Conservation (phyloP, 2,888 invertebrate species). For the Apamea sordens region DNA sequence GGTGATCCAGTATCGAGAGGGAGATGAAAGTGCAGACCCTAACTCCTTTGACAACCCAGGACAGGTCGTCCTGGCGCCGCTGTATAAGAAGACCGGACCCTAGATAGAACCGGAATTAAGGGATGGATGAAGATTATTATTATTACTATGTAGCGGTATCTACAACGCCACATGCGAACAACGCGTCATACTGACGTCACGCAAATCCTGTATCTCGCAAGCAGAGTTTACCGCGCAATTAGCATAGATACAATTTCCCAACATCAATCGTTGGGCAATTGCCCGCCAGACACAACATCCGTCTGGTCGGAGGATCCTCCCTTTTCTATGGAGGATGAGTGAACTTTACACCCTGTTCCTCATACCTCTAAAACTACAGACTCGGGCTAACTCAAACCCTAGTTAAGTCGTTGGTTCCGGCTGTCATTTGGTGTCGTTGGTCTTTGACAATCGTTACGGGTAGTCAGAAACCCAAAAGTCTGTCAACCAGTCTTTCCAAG, state of each 20-base stretch:
- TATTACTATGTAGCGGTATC: too few relatives aligned
- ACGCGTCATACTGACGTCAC: too few relatives aligned
- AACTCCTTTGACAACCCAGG: not conserved
- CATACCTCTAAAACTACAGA: too few relatives aligned
- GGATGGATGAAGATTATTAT: not conserved
- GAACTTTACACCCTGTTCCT: too few relatives aligned
- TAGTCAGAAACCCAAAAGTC: not conserved
- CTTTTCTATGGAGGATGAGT: too few relatives aligned
- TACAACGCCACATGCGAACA: too few relatives aligned
- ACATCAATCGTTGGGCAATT: too few relatives aligned
- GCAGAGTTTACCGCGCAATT: too few relatives aligned
- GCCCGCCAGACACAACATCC: too few relatives aligned
- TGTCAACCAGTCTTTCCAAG: not conserved
- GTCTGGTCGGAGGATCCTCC: too few relatives aligned
- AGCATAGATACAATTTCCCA: too few relatives aligned
- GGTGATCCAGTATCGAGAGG: not conserved
- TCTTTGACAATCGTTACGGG: not conserved
- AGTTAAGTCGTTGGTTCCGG: not conserved
- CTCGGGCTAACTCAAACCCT: not conserved
- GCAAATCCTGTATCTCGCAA: too few relatives aligned
- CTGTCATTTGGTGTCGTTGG: not conserved
- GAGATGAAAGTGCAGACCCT: not conserved
- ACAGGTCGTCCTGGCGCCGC: not conserved
- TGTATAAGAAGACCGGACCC: not conserved
- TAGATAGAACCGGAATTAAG: not conserved